Base-by-base conservation (phyloP, 2,797 vertebrate genomes). In the Onychomys torridus region DNA sequence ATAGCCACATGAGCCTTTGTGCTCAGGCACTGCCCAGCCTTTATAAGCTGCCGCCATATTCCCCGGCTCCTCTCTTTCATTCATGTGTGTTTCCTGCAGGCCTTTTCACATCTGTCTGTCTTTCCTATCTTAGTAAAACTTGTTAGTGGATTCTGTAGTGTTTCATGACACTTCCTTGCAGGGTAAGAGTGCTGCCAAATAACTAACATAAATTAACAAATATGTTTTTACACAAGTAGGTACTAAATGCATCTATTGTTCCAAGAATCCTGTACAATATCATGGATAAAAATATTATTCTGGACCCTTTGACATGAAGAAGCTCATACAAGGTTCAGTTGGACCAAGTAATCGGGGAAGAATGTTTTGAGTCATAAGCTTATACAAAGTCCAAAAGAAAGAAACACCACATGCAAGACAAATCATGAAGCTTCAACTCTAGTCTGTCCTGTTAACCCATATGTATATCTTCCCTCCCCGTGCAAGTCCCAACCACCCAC, bases 231-330 rank as follows among this genome's bases (percentile, higher is more conserved):
- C 67, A 90, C 12, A 81, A 73, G 81, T 90, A n/a, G 9, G 16
- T 9, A 52, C 69, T 49, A 90, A 82, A 7, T 19, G 76, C 34
- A 75, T 37, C 55, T 63, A 79, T 43, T 86, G 11, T 59, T 57
- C 9, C 32, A 14, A 82, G 10, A 49, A 76, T 91, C 73, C 1
- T 79, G 7, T 88, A 43, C 69, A 29, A 69, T 37, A 63, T 84
- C 89, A 88, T 12, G 37, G 46, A 43, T 43, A 82, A 3, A 76
- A 55, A 73, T 32, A 59, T 93, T 83, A 89, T 84, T 96, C 90
- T 23, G 91, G 43, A 83, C 10, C 10, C 55, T 75, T 16, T 84
- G 75, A 12, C 8, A 49, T 40, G 49, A 93, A 93, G 27, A 32
- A 82, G 3, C 2, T 85, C 46, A 27, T 67, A 78, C 67, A 93